A percentile compares a stretch with the other conserved stretches of the same genome.
phyloP scores from a whole-genome alignment of 2,113 vertebrate species.

The Gymnorhina tibicen region DNA sequence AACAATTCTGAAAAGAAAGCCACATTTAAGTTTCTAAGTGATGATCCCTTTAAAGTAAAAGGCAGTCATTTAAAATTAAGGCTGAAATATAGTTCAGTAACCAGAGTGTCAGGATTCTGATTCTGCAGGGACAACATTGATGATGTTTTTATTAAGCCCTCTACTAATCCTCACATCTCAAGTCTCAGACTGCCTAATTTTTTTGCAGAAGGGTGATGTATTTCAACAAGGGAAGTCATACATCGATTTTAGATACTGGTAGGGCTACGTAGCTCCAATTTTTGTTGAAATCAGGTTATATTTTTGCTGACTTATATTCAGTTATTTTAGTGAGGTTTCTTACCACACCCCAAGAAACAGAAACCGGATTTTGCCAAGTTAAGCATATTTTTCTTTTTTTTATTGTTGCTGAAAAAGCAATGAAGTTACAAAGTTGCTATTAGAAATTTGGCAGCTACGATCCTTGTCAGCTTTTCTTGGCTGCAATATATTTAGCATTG shows the following conservation, averaged over 20 bases:
- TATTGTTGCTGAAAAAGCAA: constrained; percentile 20
- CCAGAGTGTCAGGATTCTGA: constrained; percentile 17
- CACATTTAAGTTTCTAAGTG: not conserved
- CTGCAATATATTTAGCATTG: constrained; percentile 18
- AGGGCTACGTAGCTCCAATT: not conserved
- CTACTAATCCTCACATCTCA: constrained; percentile 26
- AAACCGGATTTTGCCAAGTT: not conserved
- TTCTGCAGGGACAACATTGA: constrained; percentile 28
- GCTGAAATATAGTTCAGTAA: constrained; percentile 10
- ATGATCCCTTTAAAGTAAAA: not conserved
- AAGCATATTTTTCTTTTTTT: not conserved
- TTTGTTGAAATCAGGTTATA: not conserved
- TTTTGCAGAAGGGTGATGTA: not conserved
- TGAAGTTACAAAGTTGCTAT: constrained; percentile 2
- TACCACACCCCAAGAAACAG: not conserved
- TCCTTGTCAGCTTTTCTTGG: constrained; percentile 7
- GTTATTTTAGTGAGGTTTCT: not conserved
- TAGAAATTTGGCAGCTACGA: not conserved
- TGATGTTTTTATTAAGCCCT: constrained; percentile 50
- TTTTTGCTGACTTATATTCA: not conserved
- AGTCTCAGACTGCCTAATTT: constrained; percentile 28
- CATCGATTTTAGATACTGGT: not conserved
- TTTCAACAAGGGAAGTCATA: constrained; percentile 1
- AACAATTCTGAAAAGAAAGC: not conserved
- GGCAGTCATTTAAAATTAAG: not conserved